Percentiles rank a stretch among this genome's conserved stretches.
phyloP scores from a whole-genome alignment of 2,797 vertebrate genomes.

The Lepus oiostolus region DNA sequence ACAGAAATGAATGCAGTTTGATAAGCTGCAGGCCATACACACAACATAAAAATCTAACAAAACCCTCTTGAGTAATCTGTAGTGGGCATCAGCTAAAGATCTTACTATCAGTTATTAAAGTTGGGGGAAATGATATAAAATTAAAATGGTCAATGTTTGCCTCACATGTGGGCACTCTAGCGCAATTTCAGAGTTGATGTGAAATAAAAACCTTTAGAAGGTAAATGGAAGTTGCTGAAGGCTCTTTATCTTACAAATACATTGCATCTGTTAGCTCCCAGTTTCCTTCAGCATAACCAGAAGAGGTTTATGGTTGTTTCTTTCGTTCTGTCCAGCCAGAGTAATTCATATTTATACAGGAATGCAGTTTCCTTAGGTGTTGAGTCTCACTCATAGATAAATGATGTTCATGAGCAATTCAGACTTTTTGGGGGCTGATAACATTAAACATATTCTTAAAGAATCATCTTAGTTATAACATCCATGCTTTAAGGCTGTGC shows the following conservation, averaged over 20 bases:
- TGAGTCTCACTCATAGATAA: not conserved
- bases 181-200: not conserved
- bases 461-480: not conserved
- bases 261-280: slow-evolving; percentile 32
- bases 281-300: slow-evolving; percentile 8
- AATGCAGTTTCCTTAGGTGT: not conserved
- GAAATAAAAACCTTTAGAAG: not conserved
- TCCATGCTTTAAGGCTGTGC: not conserved
- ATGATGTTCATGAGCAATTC: not conserved
- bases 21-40: not conserved
- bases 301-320: not conserved
- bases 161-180: not conserved
- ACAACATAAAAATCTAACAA: not conserved
- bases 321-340: not conserved
- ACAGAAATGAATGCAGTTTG: not conserved
- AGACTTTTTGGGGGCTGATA: not conserved
- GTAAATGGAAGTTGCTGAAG: not conserved
- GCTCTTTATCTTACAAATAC: slow-evolving; percentile 29
- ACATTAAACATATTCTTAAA: not conserved
- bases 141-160: not conserved
- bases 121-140: slow-evolving; percentile 19
- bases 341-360: not conserved
- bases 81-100: not conserved
- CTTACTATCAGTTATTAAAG: not conserved
- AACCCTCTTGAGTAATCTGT: not conserved